Conservation (phyloP, 2,888 invertebrate genomes). For the Agrypnus murinus region DNA sequence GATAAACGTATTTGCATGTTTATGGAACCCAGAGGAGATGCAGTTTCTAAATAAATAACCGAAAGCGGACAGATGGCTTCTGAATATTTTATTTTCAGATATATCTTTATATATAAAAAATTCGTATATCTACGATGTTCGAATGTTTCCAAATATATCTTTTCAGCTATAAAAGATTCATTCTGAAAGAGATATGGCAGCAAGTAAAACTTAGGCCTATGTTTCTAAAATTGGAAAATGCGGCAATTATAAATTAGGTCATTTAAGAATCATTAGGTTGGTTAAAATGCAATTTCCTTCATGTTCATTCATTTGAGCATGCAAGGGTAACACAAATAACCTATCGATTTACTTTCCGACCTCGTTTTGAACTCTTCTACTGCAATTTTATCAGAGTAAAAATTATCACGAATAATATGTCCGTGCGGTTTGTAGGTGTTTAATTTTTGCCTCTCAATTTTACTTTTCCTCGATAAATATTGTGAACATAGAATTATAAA, state of each 20-base stretch:
- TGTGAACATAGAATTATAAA: no score
- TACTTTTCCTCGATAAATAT: no score
- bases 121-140: neutral
- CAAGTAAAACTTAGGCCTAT: no score
- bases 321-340: constrained; percentile 44
- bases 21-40: constrained; percentile 23
- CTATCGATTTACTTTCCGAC: constrained; percentile 43
- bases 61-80: constrained; percentile 22
- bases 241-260: constrained; percentile 19
- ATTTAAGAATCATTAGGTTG: constrained; percentile 25
- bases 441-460: no score
- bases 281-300: constrained; percentile 39
- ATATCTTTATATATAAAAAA: neutral
- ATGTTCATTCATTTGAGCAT: constrained; percentile 37
- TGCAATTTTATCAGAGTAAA: constrained; percentile 22
- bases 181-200: no score
- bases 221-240: no score
- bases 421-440: no score
- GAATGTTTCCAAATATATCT: no score
- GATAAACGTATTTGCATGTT: constrained; percentile 30
- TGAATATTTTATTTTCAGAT: constrained; percentile 11
- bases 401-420: neutral
- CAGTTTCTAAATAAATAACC: constrained; percentile 20
- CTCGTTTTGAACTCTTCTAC: constrained; percentile 32
- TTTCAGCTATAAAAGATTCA: no score